A percentile compares a stretch with the other conserved stretches of the same genome.
Evolutionary conservation across 2,797 vertebrate species (phyloP).

Genomic region (Coendou prehensilis): DNA sequence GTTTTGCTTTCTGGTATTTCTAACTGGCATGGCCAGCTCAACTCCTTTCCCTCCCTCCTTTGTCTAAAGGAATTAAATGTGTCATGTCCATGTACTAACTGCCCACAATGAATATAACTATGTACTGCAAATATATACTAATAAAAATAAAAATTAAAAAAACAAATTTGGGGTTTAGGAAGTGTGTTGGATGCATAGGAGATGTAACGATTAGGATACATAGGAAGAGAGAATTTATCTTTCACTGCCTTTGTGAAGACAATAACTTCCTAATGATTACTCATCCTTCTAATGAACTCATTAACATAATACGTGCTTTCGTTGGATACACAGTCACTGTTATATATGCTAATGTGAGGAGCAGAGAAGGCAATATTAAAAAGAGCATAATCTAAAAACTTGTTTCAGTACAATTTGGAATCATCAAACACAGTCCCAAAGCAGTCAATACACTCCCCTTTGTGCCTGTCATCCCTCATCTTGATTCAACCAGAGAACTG

Average conservation of each 20-base stretch:
- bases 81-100: neutral
- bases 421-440: conserved; percentile 39
- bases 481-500: neutral
- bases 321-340: neutral
- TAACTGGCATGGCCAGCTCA: neutral
- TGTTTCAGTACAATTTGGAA: conserved; percentile 26
- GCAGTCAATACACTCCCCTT: neutral
- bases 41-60: neutral
- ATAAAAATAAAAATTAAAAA: neutral
- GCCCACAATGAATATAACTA: neutral
- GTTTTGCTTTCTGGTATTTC: neutral
- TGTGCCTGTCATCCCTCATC: neutral
- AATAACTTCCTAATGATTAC: conserved; percentile 50
- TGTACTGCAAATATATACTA: neutral
- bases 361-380: conserved; percentile 51
- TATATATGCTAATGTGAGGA: conserved; percentile 7
- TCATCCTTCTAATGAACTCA: conserved; percentile 56
- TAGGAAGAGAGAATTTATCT: conserved; percentile 13
- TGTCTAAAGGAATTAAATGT: neutral
- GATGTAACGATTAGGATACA: neutral
- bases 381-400: neutral
- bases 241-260: conserved; percentile 37
- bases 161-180: conserved; percentile 25
- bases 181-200: neutral
- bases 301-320: conserved; percentile 42